These are phyloP conservation scores for Tubulanus polymorphus DNA, from an alignment of 2,888 invertebrate genomes.

Conservation along the genomic window DNA sequence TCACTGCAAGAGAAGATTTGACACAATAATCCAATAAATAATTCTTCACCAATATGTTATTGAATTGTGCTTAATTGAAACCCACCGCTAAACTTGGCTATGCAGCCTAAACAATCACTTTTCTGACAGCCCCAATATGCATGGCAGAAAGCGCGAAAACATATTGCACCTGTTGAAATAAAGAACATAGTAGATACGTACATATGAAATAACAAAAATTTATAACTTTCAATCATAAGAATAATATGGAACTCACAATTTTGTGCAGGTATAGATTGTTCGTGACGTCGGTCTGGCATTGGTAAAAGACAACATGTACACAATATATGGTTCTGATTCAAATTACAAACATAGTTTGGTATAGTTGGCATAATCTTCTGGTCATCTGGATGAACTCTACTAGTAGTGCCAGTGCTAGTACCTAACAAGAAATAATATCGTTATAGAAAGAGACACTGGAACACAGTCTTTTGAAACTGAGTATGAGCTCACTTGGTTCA, in stretches of 20 bases:
- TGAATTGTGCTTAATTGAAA: not conserved
- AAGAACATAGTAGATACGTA: not conserved
- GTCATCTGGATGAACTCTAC: slow-evolving; percentile 17
- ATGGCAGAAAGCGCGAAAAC: slow-evolving; percentile 43
- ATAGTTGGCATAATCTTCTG: slow-evolving; percentile 27
- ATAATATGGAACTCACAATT: slow-evolving; percentile 31
- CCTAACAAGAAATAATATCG: too few species aligned
- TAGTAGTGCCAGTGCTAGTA: slow-evolving; percentile 5
- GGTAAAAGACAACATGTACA: slow-evolving; percentile 50
- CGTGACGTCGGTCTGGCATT: slow-evolving; percentile 41
- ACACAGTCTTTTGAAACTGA: too few species aligned
- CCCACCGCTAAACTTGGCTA: slow-evolving; percentile 42
- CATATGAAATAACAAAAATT: not conserved
- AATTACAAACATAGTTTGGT: slow-evolving; percentile 28
- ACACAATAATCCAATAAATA: too few species aligned
- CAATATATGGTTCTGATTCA: slow-evolving; percentile 41
- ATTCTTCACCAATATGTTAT: not conserved
- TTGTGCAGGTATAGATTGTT: slow-evolving; percentile 25
- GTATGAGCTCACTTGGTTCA: too few species aligned
- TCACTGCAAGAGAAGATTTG: too few species aligned
- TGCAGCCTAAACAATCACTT: slow-evolving; percentile 41
- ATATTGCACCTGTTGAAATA: slow-evolving; percentile 32
- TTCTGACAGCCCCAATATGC: slow-evolving; percentile 49
- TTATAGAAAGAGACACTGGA: too few species aligned
- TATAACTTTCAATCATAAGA: not conserved